Evolutionary conservation across 2,888 invertebrate genomes (phyloP).

Genomic region (Bedellia somnulentella): DNA sequence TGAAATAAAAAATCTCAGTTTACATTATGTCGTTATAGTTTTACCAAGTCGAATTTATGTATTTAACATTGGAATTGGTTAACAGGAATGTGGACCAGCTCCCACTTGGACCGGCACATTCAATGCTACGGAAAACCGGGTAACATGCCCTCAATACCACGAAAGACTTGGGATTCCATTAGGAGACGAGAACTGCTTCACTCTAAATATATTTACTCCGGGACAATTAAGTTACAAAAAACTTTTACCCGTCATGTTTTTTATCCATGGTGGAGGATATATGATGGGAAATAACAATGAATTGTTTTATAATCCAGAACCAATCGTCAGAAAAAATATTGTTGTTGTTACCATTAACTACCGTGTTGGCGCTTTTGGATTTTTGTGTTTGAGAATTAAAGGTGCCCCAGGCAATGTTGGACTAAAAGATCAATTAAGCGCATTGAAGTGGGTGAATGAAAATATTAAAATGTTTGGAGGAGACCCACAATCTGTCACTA

Average conservation of each 20-base stretch:
- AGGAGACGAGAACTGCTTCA: constrained; percentile 11
- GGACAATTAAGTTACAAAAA: constrained; percentile 7
- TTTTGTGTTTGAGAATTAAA: constrained; percentile 11
- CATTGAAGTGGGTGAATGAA: constrained; percentile 10
- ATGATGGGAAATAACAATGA: constrained; percentile 7
- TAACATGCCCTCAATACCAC: constrained; percentile 9
- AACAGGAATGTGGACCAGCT: constrained; percentile 11
- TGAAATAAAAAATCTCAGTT: no score
- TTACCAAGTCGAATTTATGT: no score
- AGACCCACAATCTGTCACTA: constrained; percentile 9
- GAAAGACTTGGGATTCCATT: constrained; percentile 8
- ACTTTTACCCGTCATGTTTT: constrained; percentile 10
- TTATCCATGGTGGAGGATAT: constrained; percentile 10
- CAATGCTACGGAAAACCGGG: constrained; percentile 8
- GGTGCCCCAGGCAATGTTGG: constrained; percentile 12
- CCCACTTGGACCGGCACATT: constrained; percentile 9
- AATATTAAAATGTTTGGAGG: constrained; percentile 11
- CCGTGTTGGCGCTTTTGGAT: constrained; percentile 11
- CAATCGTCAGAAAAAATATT: constrained; percentile 9
- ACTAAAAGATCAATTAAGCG: constrained; percentile 11
- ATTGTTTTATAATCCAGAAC: constrained; percentile 9
- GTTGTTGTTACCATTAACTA: constrained; percentile 12
- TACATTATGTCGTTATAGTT: no score
- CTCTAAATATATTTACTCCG: constrained; percentile 10
- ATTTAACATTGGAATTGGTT: no score